Evolutionary conservation across 2,797 vertebrate species (phyloP).

Genomic region (Anolis apletophallus): DNA sequence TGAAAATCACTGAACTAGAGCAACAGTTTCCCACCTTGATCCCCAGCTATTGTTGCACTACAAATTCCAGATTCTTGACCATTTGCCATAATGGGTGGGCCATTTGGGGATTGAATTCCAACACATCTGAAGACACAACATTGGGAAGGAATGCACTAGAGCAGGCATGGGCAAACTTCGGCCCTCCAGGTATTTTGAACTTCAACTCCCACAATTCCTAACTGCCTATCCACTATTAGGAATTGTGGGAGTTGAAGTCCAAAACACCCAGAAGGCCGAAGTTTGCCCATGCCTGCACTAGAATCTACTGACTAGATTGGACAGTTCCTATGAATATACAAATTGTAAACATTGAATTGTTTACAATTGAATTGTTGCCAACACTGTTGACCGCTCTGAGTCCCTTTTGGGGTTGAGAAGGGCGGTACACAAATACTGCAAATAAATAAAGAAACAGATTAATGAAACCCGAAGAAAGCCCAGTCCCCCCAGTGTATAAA

Average conservation of each 20-base stretch:
- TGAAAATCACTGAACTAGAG: background rate
- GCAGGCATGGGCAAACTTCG: too few species aligned
- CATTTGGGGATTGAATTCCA: background rate
- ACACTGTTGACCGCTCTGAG: too few species aligned
- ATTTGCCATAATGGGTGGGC: background rate
- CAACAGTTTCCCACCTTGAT: background rate
- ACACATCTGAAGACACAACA: background rate
- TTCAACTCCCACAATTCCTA: too few species aligned
- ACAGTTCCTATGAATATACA: background rate
- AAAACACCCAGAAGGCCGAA: background rate
- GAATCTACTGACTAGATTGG: background rate
- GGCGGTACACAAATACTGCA: too few species aligned
- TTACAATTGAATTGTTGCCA: too few species aligned
- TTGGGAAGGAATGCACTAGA: too few species aligned
- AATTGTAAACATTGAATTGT: background rate
- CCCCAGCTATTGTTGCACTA: background rate
- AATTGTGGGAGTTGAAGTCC: background rate
- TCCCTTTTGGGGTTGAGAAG: too few species aligned
- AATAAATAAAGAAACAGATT: too few species aligned
- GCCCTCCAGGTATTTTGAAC: too few species aligned
- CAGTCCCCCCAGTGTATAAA: background rate
- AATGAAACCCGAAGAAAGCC: background rate
- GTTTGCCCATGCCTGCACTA: background rate
- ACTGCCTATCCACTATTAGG: too few species aligned
- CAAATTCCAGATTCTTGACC: background rate